Conservation (phyloP, 2,888 invertebrate genomes). For the Brachynemurus nebulosus region DNA sequence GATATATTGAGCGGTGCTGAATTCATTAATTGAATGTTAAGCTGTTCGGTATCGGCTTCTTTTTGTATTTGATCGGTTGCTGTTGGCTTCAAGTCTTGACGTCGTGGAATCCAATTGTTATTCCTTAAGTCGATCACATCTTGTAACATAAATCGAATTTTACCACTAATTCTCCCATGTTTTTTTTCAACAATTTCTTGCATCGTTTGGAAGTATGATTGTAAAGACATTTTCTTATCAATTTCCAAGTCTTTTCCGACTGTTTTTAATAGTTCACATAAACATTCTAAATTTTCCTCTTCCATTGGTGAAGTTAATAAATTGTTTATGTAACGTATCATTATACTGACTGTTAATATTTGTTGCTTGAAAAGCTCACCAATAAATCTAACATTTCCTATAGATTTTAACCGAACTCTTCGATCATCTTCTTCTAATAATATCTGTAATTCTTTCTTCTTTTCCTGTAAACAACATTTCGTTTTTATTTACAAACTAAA, state of each 20-base stretch:
- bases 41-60: constrained; percentile 72
- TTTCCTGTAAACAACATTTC: constrained; percentile 35
- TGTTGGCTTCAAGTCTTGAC: constrained; percentile 80
- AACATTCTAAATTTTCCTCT: constrained; percentile 85
- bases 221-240: constrained; percentile 37
- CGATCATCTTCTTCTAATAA: constrained; percentile 63
- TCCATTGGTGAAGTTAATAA: constrained; percentile 60
- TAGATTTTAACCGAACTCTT: constrained; percentile 64
- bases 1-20: constrained; percentile 32
- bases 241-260: constrained; percentile 73
- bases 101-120: constrained; percentile 72
- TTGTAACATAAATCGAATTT: constrained; percentile 65
- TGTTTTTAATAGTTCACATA: constrained; percentile 82
- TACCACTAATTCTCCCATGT: constrained; percentile 47
- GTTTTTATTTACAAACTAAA: too few relatives aligned
- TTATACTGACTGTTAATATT: constrained; percentile 79
- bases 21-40: constrained; percentile 46
- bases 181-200: constrained; percentile 53
- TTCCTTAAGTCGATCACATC: constrained; percentile 81
- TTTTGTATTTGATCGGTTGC: constrained; percentile 89
- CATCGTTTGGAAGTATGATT: constrained; percentile 51
- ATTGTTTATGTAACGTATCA: constrained; percentile 69
- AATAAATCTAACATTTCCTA: constrained; percentile 74
- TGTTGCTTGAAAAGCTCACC: constrained; percentile 83
- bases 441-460: constrained; percentile 59